A percentile compares a stretch with the other conserved stretches of the same genome.
phyloP scores from a whole-genome alignment of 2,888 invertebrate species.

The Capitulum mitella region DNA sequence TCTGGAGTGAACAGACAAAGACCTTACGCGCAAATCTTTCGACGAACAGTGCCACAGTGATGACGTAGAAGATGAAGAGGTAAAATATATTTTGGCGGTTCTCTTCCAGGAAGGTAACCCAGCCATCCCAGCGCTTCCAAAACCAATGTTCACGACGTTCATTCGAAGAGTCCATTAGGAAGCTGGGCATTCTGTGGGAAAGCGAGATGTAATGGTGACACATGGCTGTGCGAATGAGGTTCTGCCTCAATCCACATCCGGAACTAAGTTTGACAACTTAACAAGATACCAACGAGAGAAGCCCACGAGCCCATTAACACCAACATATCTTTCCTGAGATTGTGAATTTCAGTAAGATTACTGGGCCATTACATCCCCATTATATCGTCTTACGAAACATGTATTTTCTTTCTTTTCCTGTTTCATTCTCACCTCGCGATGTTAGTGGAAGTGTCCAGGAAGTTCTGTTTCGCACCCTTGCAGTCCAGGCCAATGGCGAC shows the following conservation, averaged over 20 bases:
- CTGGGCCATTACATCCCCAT: no score
- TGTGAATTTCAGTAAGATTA: no score
- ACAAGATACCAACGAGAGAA: no score
- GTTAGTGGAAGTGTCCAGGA: constrained; percentile 86
- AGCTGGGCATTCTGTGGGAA: constrained; percentile 72
- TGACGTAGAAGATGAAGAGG: constrained; percentile 87
- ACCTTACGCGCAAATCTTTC: constrained; percentile 88
- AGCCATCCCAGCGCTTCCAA: constrained; percentile 70
- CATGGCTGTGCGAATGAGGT: no score
- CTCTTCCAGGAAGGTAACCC: constrained; percentile 88
- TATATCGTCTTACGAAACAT: no score
- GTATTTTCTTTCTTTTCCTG: no score
- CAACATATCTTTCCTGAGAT: no score
- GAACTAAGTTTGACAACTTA: no score
- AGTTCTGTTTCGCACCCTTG: constrained; percentile 91
- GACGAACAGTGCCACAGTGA: constrained; percentile 82
- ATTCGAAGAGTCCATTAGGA: constrained; percentile 74
- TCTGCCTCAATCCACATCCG: no score
- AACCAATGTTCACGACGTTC: constrained; percentile 62
- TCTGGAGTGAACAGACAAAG: no score
- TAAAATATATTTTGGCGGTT: constrained; percentile 94
- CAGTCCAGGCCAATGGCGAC: constrained; percentile 90
- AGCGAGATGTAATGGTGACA: no score
- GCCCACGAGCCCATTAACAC: no score
- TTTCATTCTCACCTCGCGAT: constrained; percentile 56